Conservation (phyloP, 2,113 vertebrate species). For the Okapia johnstoni region DNA sequence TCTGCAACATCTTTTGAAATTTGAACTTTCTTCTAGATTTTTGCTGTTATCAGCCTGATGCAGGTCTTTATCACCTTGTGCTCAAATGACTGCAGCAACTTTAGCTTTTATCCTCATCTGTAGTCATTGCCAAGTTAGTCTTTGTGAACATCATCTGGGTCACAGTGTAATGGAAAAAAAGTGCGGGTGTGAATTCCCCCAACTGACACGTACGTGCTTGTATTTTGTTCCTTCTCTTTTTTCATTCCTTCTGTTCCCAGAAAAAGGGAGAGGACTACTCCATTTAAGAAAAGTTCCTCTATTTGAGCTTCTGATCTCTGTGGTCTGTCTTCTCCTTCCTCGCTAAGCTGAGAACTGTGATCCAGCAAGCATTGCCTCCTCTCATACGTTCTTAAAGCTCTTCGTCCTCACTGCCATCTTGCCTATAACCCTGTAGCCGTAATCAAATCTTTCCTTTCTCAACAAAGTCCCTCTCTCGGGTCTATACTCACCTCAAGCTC, state of each 20-base stretch:
- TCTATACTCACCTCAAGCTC: background rate
- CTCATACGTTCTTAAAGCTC: background rate
- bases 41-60: background rate
- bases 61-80: background rate
- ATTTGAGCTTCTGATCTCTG: background rate
- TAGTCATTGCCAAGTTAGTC: background rate
- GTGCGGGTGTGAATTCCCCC: background rate
- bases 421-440: background rate
- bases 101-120: background rate
- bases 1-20: background rate
- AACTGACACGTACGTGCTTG: accelerated
- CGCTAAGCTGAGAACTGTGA: background rate
- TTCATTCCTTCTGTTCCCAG: background rate
- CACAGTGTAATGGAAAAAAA: background rate
- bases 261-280: background rate
- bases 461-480: background rate
- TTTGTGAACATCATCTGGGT: background rate
- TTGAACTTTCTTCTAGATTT: background rate
- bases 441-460: background rate
- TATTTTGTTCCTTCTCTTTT: background rate
- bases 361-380: background rate
- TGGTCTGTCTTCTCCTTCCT: background rate
- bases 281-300: background rate
- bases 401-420: background rate
- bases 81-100: background rate